A percentile compares a stretch with the other conserved stretches of the same genome.
phyloP scores from a whole-genome alignment of 2,113 vertebrate genomes.

The Chionis minor region DNA sequence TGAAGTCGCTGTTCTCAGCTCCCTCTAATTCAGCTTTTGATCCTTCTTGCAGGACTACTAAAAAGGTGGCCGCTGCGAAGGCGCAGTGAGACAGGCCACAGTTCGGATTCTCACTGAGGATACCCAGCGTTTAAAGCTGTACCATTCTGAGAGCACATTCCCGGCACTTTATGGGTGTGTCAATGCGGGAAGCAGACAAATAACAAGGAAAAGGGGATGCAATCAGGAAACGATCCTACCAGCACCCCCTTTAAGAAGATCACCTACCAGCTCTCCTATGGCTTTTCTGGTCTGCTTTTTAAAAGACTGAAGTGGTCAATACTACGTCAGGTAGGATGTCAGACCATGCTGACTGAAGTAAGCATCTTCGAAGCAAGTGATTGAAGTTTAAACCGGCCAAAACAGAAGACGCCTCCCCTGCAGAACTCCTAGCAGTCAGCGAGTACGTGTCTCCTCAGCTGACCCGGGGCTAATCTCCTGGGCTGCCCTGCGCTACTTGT shows the following conservation, averaged over 20 bases:
- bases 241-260: neutral
- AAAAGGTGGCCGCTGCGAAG: fast-evolving
- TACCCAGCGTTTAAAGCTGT: fast-evolving
- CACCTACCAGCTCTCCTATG: neutral
- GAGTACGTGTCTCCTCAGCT: neutral
- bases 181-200: neutral
- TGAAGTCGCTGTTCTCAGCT: fast-evolving
- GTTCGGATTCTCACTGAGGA: fast-evolving
- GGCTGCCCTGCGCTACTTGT: neutral
- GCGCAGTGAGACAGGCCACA: neutral
- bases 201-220: neutral
- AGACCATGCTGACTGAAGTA: neutral
- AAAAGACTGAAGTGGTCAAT: neutral
- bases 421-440: neutral
- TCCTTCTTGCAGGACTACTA: fast-evolving
- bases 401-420: neutral
- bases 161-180: neutral
- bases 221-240: neutral
- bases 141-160: fast-evolving
- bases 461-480: fast-evolving
- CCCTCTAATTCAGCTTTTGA: neutral
- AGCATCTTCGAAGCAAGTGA: neutral
- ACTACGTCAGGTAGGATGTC: fast-evolving
- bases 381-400: neutral
- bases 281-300: neutral